These are phyloP conservation scores for Amblyopsis hoosieri DNA, from an alignment of 2,797 vertebrate genomes.

Conservation along the genomic window DNA sequence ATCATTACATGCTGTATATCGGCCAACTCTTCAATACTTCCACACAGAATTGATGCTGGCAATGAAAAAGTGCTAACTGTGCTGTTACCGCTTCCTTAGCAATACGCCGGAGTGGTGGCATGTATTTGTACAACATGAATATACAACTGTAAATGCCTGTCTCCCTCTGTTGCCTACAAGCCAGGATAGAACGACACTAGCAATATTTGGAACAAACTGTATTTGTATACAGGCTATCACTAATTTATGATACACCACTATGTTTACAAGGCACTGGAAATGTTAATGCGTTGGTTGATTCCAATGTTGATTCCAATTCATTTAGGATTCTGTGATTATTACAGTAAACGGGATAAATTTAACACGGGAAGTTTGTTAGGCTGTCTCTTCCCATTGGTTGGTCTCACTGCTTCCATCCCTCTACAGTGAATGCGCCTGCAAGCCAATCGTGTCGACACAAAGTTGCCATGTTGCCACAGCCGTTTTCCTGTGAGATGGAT, in stretches of 20 bases:
- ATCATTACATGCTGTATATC: slow-evolving; percentile 1
- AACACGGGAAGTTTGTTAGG: slow-evolving; percentile 33
- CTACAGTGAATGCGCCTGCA: slow-evolving; percentile 24
- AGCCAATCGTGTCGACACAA: slow-evolving; percentile 61
- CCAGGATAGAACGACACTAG: neutral
- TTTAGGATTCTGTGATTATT: neutral
- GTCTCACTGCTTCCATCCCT: slow-evolving; percentile 12
- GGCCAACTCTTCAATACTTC: slow-evolving; percentile 1
- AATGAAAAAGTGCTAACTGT: slow-evolving; percentile 1
- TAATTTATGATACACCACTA: neutral
- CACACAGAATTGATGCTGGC: neutral
- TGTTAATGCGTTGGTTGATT: too few species aligned
- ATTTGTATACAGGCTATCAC: neutral
- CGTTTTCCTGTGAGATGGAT: slow-evolving; percentile 55
- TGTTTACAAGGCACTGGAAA: too few species aligned
- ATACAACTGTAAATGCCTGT: neutral
- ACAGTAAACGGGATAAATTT: slow-evolving; percentile 3
- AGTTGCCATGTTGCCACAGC: slow-evolving; percentile 58
- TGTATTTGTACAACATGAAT: slow-evolving; percentile 5
- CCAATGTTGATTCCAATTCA: too few species aligned
- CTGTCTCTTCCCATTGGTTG: slow-evolving; percentile 44
- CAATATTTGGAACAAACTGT: neutral
- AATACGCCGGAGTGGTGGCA: neutral
- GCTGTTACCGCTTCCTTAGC: too few species aligned
- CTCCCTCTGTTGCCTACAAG: neutral